phyloP scores from a whole-genome alignment of 2,113 vertebrate genomes.

The Stomatorhinus ivindoensis region DNA sequence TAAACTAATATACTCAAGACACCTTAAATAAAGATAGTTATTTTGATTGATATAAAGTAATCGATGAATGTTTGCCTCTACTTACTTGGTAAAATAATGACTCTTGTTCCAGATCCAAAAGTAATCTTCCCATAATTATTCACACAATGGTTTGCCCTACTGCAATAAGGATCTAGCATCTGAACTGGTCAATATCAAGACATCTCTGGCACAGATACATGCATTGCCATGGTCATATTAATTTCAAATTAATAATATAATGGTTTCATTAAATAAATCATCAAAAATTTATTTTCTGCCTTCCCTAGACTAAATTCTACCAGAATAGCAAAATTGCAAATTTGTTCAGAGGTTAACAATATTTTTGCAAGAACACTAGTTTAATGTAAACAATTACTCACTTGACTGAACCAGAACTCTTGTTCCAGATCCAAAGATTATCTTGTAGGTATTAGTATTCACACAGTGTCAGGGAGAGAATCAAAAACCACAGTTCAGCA shows the following conservation, averaged over 20 bases:
- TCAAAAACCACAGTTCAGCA: neutral
- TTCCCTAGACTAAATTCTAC: neutral
- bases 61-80: neutral
- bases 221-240: neutral
- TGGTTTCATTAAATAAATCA: neutral
- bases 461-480: conserved; percentile 22
- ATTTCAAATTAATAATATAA: neutral
- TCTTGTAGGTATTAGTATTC: conserved; percentile 24
- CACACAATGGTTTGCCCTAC: conserved; percentile 7
- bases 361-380: neutral
- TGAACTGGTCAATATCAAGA: neutral
- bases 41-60: neutral
- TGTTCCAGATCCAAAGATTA: conserved; percentile 35
- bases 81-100: conserved; percentile 24
- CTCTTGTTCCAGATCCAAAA: conserved; percentile 9
- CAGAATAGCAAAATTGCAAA: neutral
- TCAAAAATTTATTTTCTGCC: neutral
- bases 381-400: conserved; percentile 16
- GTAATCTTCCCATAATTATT: conserved; percentile 1
- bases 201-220: neutral
- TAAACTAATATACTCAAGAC: neutral
- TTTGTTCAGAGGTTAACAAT: neutral
- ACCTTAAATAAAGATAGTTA: neutral
- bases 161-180: conserved; percentile 22
- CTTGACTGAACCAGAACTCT: conserved; percentile 23